A percentile compares a stretch with the other conserved stretches of the same genome.
phyloP scores from a whole-genome alignment of 2,888 invertebrate genomes.

The Drosophila neotestacea region DNA sequence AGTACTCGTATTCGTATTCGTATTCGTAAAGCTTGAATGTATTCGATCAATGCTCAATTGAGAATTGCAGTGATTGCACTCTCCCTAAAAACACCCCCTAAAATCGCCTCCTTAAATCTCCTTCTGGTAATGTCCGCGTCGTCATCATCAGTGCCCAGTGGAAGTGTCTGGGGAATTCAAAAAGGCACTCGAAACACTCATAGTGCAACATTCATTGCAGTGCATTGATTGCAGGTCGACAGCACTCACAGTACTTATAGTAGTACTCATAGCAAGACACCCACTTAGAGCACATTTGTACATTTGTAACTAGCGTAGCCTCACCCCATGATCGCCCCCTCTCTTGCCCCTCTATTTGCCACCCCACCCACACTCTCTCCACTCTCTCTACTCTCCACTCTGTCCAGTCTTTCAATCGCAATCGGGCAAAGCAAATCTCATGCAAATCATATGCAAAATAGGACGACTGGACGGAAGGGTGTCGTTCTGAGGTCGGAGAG shows the following conservation, averaged over 20 bases:
- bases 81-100: not conserved
- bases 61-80: conserved; percentile 22
- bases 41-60: conserved; percentile 21
- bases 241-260: conserved; percentile 13
- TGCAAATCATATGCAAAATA: conserved; percentile 62
- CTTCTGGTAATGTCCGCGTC: not conserved
- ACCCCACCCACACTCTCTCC: not conserved
- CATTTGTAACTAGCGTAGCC: conserved; percentile 26
- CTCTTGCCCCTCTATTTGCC: not conserved
- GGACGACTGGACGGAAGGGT: conserved; percentile 9
- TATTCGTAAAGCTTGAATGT: conserved; percentile 8
- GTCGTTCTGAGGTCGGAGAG: too few species aligned
- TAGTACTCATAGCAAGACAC: conserved; percentile 6
- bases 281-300: conserved; percentile 45
- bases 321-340: not conserved
- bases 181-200: conserved; percentile 36
- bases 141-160: conserved; percentile 8
- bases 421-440: conserved; percentile 51
- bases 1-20: not conserved
- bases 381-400: not conserved
- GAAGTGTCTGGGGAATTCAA: conserved; percentile 30
- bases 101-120: not conserved
- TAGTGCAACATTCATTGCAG: conserved; percentile 47
- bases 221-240: conserved; percentile 38
- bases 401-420: conserved; percentile 37